Evolutionary conservation across 2,797 vertebrate species (phyloP).

Genomic region (Lateolabrax maculatus): DNA sequence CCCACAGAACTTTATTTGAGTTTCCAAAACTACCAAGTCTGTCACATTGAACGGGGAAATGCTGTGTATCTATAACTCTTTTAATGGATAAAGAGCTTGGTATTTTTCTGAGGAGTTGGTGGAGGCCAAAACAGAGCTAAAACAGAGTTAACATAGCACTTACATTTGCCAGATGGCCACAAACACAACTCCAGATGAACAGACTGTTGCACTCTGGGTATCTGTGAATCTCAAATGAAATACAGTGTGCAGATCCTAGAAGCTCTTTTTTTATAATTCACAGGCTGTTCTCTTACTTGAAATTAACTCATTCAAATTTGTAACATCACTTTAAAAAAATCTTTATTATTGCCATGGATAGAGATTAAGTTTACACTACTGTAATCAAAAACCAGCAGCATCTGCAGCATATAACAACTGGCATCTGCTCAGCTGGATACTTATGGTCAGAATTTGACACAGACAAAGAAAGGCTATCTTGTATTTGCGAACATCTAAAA

Average conservation of each 20-base stretch:
- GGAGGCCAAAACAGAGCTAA: neutral
- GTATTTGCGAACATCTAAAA: neutral
- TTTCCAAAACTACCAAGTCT: neutral
- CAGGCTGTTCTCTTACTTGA: neutral
- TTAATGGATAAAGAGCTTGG: neutral
- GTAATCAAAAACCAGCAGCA: neutral
- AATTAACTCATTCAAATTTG: neutral
- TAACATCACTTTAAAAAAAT: neutral
- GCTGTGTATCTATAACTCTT: too few relatives aligned
- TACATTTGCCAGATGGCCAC: neutral
- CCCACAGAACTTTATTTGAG: neutral
- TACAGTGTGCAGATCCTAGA: neutral
- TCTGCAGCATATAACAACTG: neutral
- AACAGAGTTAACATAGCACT: neutral
- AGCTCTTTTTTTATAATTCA: neutral
- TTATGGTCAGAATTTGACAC: neutral
- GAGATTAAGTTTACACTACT: neutral
- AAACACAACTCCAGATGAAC: neutral
- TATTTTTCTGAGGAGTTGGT: neutral
- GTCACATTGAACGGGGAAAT: neutral
- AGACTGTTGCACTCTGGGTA: neutral
- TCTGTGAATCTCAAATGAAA: neutral
- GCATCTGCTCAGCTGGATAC: constrained; percentile 4
- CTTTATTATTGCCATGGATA: neutral
- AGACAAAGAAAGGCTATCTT: neutral